Base-by-base conservation (phyloP, 2,113 vertebrate species). In the Podarcis raffonei region DNA sequence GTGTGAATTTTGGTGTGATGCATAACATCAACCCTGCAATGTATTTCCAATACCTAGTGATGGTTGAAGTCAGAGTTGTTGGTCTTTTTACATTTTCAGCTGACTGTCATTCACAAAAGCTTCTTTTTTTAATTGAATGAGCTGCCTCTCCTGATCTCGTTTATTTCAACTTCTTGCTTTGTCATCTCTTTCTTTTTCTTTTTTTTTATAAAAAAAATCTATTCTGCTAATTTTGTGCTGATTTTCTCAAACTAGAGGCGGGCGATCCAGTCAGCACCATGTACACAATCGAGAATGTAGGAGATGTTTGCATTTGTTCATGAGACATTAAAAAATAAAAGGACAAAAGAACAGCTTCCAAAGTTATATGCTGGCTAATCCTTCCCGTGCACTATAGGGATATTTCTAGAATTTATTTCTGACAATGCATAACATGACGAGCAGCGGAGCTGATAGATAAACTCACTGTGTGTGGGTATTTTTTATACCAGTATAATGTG, bases 181-280 rank as follows among this genome's bases (percentile, higher is more conserved):
- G 30, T 90, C 78, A 20, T 83, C 89, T 77, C 80, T 1, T 85
- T 81, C 76, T 27, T 48, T 81, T 71, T 59, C 6, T 71, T 42
- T 59, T 18, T 15, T 15, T 32, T 15, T 15, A n/a, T 5, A 3
- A 12, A 53, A 53, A 53, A 53, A 53, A 53, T 53, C 48, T 8
- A 20, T 30, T 42, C n/a, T 39, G 66, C 35, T 18, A 1, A 53
- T 59, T 90, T 77, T 85, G 65, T 87, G 80, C 77, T 79, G 6
- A n/a, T 92, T 85, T 75, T n/a, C 72, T 69, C 39, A 27, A 0
- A 12, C n/a, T 6, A 23, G 42, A 53, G 35, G 1, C 1, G 8
- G 72, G 13, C 84, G 39, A 32, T 65, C 57, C 66, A 35, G 84
- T 82, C 81, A 94, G 79, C 90, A 92, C 37, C 9, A 4, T 15